These are phyloP conservation scores for Tenthredo scrophulariae DNA, from an alignment of 2,888 invertebrate species.

Conservation along the genomic window DNA sequence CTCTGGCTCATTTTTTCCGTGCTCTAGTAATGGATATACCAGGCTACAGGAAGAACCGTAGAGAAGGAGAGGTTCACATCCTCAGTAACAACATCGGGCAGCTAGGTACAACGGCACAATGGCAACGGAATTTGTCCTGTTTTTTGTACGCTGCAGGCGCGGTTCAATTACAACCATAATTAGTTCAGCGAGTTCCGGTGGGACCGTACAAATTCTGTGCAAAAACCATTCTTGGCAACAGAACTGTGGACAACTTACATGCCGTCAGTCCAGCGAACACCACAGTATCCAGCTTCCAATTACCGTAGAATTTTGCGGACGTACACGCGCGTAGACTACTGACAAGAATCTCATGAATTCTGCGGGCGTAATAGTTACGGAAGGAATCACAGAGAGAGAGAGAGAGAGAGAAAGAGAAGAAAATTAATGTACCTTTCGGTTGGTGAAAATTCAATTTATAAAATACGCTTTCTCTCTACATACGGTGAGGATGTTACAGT, in stretches of 20 bases:
- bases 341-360: not conserved
- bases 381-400: not conserved
- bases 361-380: not conserved
- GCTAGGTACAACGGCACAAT: slow-evolving; percentile 19
- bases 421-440: not conserved
- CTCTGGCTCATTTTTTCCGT: not conserved
- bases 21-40: slow-evolving; percentile 24
- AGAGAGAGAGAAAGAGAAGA: not conserved
- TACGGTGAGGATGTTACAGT: not conserved
- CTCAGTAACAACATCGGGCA: slow-evolving; percentile 27
- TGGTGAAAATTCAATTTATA: not conserved
- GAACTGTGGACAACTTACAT: slow-evolving; percentile 28
- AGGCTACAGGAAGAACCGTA: slow-evolving; percentile 22
- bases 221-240: slow-evolving; percentile 40
- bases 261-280: not conserved
- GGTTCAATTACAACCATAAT: slow-evolving; percentile 48
- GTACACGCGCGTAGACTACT: not conserved
- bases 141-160: slow-evolving; percentile 36
- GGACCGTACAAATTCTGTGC: slow-evolving; percentile 10
- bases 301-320: slow-evolving; percentile 14
- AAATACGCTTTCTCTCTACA: not conserved
- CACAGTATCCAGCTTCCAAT: not conserved
- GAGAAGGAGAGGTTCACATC: slow-evolving; percentile 33
- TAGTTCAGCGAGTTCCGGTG: slow-evolving; percentile 42
- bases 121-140: slow-evolving; percentile 31